Percentiles rank a stretch among this genome's conserved stretches.
phyloP scores from a whole-genome alignment of 2,113 vertebrate genomes.

The Toxostoma redivivum region DNA sequence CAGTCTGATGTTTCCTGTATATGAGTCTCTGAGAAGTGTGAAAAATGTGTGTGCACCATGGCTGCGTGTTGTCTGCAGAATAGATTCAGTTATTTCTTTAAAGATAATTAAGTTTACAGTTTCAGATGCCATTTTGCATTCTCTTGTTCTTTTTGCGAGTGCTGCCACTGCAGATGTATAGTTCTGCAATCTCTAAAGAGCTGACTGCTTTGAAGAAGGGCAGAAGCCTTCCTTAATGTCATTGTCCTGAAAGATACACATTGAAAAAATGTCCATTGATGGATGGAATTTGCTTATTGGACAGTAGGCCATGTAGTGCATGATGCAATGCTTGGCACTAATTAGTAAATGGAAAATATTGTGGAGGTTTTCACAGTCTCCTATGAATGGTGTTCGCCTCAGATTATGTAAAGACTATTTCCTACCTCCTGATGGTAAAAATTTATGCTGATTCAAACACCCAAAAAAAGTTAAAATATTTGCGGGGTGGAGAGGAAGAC shows the following conservation, averaged over 20 bases:
- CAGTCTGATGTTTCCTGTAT: background rate
- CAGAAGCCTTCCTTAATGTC: background rate
- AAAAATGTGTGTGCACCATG: background rate
- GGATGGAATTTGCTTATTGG: background rate
- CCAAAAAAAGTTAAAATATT: background rate
- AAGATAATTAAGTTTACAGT: background rate
- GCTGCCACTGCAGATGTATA: background rate
- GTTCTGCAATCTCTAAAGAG: background rate
- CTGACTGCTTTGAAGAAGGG: background rate
- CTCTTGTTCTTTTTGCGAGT: background rate
- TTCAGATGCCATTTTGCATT: background rate
- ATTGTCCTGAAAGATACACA: background rate
- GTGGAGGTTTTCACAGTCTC: background rate
- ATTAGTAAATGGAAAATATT: background rate
- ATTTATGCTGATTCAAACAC: background rate
- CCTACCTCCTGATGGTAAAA: conserved; percentile 3
- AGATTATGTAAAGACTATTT: background rate
- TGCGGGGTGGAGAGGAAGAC: background rate
- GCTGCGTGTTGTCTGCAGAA: background rate
- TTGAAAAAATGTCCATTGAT: background rate
- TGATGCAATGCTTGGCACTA: rapidly evolving
- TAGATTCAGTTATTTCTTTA: background rate
- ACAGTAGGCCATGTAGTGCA: background rate
- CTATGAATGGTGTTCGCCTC: background rate
- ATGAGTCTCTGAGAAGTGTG: background rate